Percentiles rank a stretch among this genome's conserved stretches.
These are phyloP conservation scores for Eidolon dupreanum DNA, from an alignment of 2,797 vertebrate genomes.

Conservation along the genomic window DNA sequence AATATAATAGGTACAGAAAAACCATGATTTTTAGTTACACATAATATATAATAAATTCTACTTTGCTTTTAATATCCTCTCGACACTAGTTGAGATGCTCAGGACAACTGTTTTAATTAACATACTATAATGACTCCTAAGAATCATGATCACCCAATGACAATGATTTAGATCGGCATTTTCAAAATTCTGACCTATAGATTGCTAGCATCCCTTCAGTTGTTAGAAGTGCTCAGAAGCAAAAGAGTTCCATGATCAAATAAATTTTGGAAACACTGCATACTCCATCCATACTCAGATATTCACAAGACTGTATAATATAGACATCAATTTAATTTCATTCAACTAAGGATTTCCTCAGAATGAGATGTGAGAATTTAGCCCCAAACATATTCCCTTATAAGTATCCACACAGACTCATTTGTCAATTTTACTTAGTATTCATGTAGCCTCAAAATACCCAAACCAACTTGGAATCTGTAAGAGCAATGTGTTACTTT, in stretches of 20 bases:
- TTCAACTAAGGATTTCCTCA: slow-evolving; percentile 36
- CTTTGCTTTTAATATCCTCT: not conserved
- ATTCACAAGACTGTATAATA: not conserved
- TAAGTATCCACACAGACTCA: not conserved
- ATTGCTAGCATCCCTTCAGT: not conserved
- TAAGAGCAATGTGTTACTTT: not conserved
- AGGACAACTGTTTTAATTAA: not conserved
- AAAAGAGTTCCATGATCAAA: not conserved
- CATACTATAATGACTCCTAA: not conserved
- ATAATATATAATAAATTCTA: not conserved
- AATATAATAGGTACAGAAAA: not conserved
- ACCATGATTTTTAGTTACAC: not conserved
- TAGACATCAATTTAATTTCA: not conserved
- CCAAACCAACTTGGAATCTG: not conserved
- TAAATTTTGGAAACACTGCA: not conserved
- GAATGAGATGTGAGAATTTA: not conserved
- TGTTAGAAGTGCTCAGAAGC: not conserved
- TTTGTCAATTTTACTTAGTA: not conserved
- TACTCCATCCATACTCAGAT: not conserved
- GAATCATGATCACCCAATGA: not conserved
- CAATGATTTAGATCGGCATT: not conserved
- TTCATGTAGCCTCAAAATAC: not conserved
- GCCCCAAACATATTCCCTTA: not conserved
- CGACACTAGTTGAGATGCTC: not conserved
- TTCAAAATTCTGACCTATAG: not conserved